Conservation (phyloP, 1,140 invertebrate genomes). For the Ceratitis capitata region DNA sequence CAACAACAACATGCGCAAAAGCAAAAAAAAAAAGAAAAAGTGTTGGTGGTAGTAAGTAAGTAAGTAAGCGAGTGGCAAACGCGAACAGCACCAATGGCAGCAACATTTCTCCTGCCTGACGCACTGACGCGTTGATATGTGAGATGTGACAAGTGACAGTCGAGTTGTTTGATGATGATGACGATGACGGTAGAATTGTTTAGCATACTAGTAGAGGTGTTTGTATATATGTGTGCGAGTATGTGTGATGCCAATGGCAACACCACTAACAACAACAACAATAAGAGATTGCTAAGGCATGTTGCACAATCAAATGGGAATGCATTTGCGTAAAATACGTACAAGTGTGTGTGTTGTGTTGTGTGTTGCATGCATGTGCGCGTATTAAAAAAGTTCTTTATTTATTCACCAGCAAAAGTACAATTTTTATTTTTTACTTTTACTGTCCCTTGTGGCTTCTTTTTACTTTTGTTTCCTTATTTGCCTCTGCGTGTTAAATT, state of each 20-base stretch:
- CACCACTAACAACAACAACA: neutral
- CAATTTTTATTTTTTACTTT: neutral
- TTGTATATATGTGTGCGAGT: neutral
- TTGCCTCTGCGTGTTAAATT: neutral
- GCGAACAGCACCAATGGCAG: neutral
- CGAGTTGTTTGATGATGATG: constrained; percentile 57
- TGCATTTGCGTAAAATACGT: neutral
- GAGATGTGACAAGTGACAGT: constrained; percentile 66
- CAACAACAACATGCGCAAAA: constrained; percentile 9
- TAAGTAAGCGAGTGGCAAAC: too few relatives aligned
- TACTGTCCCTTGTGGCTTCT: neutral
- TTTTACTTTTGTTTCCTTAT: neutral
- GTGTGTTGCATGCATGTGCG: neutral
- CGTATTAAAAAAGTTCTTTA: neutral
- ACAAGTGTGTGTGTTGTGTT: neutral
- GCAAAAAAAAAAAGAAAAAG: neutral
- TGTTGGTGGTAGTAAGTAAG: neutral
- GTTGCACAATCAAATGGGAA: neutral
- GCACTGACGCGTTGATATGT: constrained; percentile 65
- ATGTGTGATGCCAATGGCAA: neutral
- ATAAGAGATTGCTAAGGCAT: neutral
- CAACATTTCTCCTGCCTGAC: constrained; percentile 51
- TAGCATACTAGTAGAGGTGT: too few relatives aligned
- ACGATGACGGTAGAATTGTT: constrained; percentile 41
- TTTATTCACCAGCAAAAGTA: neutral